Base-by-base conservation (phyloP, 2,113 vertebrate species). In the Tachysurus vachellii region DNA sequence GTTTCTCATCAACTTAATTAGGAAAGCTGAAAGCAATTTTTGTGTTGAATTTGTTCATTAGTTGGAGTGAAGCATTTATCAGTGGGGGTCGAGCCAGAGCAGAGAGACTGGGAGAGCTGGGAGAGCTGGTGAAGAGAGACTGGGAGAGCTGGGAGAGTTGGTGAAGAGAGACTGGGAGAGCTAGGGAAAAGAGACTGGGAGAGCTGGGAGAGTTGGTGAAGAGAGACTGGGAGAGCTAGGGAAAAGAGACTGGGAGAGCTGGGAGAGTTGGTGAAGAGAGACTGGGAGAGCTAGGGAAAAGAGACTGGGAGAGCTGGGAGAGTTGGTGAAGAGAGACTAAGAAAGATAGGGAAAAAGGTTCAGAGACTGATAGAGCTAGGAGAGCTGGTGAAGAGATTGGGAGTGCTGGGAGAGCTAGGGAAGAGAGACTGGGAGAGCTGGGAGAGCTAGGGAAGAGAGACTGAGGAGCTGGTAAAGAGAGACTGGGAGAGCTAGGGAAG, bases 31-130 rank as follows among this genome's bases (percentile, higher is more conserved):
- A 88, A 88, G 77, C 85, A 42, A 85, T 82, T 89, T 84, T 44
- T 57, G 68, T 82, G 31, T 81, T 54, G 70, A 17, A 83, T 66
- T 50, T 85, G 88, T 90, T 93, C 86, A 93, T 92, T 90, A 92
- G 61, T 19, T 64, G 85, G 82, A 90, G 81, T 91, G 89, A 93
- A 90, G 82, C 89, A 90, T 87, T 89, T 91, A 92, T 93, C 92
- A 90, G 87, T 90, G 86, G 91, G 91, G 90, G 90, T 13, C 6
- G 79, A 56, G 26, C 1, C 88, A 88, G 86, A 90, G 90, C 83
- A 87, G 85, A 68, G 62, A 75, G 16, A 77, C 21, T n/a, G 42
- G 44, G 26, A 77, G 23, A 77, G 75, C 2, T 23, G 2, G 62
- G 26, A 0, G 1, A 64, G 8, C 1, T 9, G 10, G 36, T 75